Evolutionary conservation across 1,140 invertebrate species (phyloP).

Genomic region (Vanessa atalanta): DNA sequence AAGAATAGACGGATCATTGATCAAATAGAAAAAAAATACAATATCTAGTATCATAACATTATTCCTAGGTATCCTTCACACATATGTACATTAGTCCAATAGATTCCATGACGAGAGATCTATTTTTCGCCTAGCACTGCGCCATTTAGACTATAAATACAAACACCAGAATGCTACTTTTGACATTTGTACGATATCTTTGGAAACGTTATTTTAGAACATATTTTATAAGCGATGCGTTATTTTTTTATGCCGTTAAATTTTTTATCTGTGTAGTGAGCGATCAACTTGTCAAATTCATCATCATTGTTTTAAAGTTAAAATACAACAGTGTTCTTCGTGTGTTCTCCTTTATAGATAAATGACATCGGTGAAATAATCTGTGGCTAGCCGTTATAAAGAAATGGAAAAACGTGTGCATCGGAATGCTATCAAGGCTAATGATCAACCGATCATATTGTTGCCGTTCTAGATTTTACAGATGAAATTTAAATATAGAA

Average conservation of each 20-base stretch:
- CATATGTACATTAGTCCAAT: neutral
- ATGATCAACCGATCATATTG: neutral
- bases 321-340: no score
- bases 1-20: no score
- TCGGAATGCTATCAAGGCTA: constrained; percentile 3
- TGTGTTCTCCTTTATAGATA: no score
- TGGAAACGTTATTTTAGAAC: neutral
- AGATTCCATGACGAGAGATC: constrained; percentile 34
- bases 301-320: no score
- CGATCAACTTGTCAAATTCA: neutral
- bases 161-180: constrained; percentile 12
- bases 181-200: constrained; percentile 31
- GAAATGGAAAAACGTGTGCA: neutral
- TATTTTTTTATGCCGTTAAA: neutral
- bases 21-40: no score
- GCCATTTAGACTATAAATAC: constrained; percentile 28
- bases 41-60: neutral
- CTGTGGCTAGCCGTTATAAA: no score
- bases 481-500: neutral
- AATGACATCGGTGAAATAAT: no score
- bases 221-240: neutral
- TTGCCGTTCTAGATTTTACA: neutral
- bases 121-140: constrained; percentile 31
- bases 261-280: neutral
- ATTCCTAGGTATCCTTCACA: constrained; percentile 1